A percentile compares a stretch with the other conserved stretches of the same genome.
Conservation (phyloP, 2,797 vertebrate genomes). For the Pantherophis vulpinus region DNA sequence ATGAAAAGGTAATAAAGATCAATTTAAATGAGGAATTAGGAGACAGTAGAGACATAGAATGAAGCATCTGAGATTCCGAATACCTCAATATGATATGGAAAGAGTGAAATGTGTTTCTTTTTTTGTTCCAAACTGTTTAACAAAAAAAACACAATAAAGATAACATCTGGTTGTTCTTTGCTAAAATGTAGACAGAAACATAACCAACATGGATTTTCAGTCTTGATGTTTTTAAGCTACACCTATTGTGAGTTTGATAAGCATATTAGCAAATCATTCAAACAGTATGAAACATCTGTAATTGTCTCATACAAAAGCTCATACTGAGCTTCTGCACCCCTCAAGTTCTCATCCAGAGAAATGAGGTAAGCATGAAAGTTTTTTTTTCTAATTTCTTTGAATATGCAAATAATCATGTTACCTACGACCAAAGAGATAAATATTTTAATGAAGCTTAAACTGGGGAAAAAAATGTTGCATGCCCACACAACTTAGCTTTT, state of each 20-base stretch:
- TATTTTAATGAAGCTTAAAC: not conserved
- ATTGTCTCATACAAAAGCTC: not conserved
- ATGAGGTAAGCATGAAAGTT: not conserved
- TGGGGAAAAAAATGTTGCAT: not conserved
- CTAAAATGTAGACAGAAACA: not conserved
- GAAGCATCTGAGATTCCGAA: not conserved
- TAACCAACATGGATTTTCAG: not conserved
- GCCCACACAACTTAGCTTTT: not conserved
- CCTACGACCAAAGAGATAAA: not conserved
- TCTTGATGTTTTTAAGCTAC: not conserved
- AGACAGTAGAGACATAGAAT: not conserved
- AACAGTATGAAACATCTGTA: not conserved
- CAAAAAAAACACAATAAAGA: not conserved
- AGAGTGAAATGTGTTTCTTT: not conserved
- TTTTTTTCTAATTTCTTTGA: not conserved
- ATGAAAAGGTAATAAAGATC: not conserved
- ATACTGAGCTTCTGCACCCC: not conserved
- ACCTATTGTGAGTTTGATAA: not conserved
- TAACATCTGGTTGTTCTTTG: not conserved
- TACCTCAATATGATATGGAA: not conserved
- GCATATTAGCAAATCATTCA: not conserved
- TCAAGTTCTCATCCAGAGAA: not conserved
- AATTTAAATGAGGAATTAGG: not conserved
- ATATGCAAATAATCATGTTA: not conserved
- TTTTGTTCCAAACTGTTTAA: not conserved